Conservation (phyloP, 2,113 vertebrate genomes). For the Passer montanus region DNA sequence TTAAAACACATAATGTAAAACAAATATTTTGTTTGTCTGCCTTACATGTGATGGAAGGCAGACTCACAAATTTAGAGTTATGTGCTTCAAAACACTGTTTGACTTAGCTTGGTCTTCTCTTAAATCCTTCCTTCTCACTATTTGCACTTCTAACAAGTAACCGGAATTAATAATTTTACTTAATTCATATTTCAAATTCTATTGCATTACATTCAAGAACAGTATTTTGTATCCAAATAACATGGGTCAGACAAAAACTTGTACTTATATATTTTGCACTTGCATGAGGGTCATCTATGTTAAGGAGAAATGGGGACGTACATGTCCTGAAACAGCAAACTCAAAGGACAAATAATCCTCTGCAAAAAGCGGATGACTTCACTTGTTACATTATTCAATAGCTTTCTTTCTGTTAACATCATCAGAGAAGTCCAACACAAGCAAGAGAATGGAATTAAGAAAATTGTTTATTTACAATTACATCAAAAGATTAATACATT, state of each 20-base stretch:
- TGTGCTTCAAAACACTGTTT: neutral
- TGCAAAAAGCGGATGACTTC: neutral
- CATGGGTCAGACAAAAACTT: neutral
- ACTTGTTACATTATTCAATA: neutral
- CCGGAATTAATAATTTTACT: neutral
- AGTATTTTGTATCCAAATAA: neutral
- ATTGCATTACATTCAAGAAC: neutral
- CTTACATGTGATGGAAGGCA: neutral
- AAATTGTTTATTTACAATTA: neutral
- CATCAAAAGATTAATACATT: neutral
- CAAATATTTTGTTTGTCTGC: neutral
- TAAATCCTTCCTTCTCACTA: slow-evolving; percentile 13
- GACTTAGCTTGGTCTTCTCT: neutral
- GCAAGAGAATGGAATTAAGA: neutral
- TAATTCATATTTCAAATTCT: slow-evolving; percentile 5
- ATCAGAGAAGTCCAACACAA: neutral
- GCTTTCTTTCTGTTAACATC: neutral
- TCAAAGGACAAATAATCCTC: neutral
- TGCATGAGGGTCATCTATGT: neutral
- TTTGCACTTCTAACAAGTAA: neutral
- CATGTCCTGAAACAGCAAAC: neutral
- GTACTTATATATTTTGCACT: neutral
- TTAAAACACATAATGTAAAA: slow-evolving; percentile 1
- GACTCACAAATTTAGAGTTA: slow-evolving; percentile 23
- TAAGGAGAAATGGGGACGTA: neutral